Conservation (phyloP, 1,140 invertebrate species). For the Mylabris phalerata region DNA sequence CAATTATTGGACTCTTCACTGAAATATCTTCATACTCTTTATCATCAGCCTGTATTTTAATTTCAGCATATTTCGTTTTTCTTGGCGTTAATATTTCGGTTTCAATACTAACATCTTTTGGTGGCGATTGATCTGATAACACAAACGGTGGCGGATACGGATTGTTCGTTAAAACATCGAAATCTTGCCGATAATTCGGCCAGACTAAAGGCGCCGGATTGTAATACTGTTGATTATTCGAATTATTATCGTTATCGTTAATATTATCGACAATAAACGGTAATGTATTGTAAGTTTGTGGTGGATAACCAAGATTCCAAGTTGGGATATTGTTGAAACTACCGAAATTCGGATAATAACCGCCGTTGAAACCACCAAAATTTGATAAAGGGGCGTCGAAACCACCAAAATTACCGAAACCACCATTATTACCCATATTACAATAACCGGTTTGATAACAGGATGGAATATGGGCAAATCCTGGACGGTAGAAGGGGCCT, state of each 20-base stretch:
- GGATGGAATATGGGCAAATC: conserved; percentile 19
- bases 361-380: no score
- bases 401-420: no score
- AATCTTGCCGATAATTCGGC: neutral
- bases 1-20: no score
- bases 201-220: neutral
- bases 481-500: conserved; percentile 28
- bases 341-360: neutral
- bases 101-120: no score
- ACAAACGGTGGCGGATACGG: no score
- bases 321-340: neutral
- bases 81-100: no score
- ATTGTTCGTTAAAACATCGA: neutral
- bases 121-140: no score
- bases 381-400: no score
- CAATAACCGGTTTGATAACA: conserved; percentile 18
- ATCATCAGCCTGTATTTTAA: no score
- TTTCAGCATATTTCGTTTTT: no score
- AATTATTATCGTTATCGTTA: neutral
- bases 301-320: neutral
- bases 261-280: conserved; percentile 4
- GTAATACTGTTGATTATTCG: neutral
- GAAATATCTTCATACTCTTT: no score
- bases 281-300: conserved; percentile 1
- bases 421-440: neutral